These are phyloP conservation scores for Anneissia japonica DNA, from an alignment of 35 echinoderm and acorn worm species.

Conservation along the genomic window DNA sequence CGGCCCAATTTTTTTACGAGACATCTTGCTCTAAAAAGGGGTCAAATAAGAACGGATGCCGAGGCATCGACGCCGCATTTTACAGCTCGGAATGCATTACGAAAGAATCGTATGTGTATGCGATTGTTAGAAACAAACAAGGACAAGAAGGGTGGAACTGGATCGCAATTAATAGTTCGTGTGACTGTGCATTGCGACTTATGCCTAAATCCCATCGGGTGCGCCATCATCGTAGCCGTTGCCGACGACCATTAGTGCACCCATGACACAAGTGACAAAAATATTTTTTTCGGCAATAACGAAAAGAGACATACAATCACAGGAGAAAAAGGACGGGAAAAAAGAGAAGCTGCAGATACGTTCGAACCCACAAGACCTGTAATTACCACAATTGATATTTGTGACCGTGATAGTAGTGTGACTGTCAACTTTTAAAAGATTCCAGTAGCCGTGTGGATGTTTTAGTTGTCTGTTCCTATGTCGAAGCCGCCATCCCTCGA, in stretches of 20 bases:
- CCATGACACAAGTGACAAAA: not conserved
- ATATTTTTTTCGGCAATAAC: no score
- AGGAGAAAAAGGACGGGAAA: no score
- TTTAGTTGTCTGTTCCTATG: no score
- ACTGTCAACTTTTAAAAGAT: no score
- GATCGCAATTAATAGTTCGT: conserved; percentile 56
- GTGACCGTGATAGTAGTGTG: no score
- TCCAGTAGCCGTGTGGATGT: no score
- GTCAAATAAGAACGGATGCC: not conserved
- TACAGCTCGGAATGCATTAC: conserved; percentile 53
- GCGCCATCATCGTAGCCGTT: not conserved
- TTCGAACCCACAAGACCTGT: no score
- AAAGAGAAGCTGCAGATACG: no score
- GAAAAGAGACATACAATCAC: no score
- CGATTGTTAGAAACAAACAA: conserved; percentile 28
- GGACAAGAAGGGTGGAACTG: conserved; percentile 63
- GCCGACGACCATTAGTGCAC: not conserved
- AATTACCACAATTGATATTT: no score
- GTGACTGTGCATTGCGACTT: conserved; percentile 58
- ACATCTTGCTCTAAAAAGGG: conserved; percentile 31
- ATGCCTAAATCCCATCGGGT: not conserved
- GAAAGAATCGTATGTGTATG: conserved; percentile 53
- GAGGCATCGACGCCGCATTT: conserved; percentile 36
- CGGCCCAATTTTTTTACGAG: conserved; percentile 61
- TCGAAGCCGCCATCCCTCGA: no score